phyloP scores from a whole-genome alignment of 2,113 vertebrate genomes.

The Channa argus region DNA sequence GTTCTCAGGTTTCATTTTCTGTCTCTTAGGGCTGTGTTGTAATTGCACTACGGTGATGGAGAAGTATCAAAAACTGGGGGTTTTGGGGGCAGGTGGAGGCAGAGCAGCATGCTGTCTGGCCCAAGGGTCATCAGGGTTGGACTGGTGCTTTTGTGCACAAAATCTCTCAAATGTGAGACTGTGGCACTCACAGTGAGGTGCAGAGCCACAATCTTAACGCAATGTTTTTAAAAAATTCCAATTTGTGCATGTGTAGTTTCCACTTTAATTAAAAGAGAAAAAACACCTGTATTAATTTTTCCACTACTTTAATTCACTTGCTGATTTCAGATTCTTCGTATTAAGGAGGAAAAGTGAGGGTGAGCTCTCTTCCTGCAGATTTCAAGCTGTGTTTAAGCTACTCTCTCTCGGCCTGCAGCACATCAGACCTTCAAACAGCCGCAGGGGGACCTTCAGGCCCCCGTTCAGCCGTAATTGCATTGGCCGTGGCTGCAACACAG shows the following conservation, averaged over 20 bases:
- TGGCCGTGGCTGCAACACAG: constrained; percentile 37
- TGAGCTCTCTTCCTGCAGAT: constrained; percentile 28
- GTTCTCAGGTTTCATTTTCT: constrained; percentile 21
- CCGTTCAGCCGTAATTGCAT: constrained; percentile 46
- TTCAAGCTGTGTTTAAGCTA: constrained; percentile 33
- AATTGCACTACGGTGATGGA: constrained; percentile 2
- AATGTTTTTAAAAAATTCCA: neutral
- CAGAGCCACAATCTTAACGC: neutral
- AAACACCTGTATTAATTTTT: neutral
- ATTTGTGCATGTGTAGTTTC: neutral
- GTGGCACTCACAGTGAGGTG: neutral
- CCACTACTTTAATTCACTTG: constrained; percentile 11
- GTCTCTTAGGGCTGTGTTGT: neutral
- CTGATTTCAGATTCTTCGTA: neutral
- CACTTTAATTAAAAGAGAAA: neutral
- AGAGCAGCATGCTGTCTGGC: constrained; percentile 10
- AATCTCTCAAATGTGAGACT: constrained; percentile 4
- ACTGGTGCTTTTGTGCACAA: constrained; percentile 8
- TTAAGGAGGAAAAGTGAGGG: neutral
- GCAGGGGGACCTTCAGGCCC: constrained; percentile 54
- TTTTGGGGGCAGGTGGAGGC: neutral
- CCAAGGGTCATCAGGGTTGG: constrained; percentile 23
- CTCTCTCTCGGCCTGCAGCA: neutral
- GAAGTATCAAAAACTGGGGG: neutral
- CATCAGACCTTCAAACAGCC: constrained; percentile 45